Conservation (phyloP, 1,140 invertebrate genomes). For the Planococcus citri region DNA sequence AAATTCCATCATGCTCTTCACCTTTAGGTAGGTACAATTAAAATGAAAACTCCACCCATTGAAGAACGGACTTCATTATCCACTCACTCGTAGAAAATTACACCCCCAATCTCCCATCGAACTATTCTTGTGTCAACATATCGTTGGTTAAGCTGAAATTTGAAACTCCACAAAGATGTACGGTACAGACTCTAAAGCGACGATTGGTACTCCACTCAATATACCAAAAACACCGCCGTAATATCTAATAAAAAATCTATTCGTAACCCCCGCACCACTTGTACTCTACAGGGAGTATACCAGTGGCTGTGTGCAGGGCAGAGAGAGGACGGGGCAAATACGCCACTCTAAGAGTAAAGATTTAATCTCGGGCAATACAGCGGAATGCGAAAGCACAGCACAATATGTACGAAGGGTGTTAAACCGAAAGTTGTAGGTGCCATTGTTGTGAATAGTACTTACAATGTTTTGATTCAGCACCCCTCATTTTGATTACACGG, state of each 20-base stretch:
- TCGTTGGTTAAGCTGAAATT: no score
- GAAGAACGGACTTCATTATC: no score
- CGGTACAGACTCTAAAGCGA: no score
- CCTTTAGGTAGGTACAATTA: no score
- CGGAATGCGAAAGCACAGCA: background rate
- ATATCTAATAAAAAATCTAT: background rate
- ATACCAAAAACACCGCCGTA: background rate
- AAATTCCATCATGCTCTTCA: no score
- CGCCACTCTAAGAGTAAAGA: background rate
- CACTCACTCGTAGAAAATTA: no score
- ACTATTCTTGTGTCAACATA: no score
- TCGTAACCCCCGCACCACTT: background rate
- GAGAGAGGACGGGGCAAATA: background rate
- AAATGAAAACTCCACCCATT: no score
- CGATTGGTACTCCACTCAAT: background rate
- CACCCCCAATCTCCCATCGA: no score
- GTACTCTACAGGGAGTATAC: no score
- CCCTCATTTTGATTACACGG: background rate
- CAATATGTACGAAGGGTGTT: background rate
- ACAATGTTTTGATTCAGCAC: conserved; percentile 7
- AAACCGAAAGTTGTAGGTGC: conserved; percentile 6
- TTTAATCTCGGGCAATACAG: background rate
- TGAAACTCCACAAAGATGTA: no score
- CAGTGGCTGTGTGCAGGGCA: no score
- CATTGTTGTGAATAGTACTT: background rate